These are phyloP conservation scores for Artemisiospiza belli DNA, from an alignment of 2,113 vertebrate species.

Conservation along the genomic window DNA sequence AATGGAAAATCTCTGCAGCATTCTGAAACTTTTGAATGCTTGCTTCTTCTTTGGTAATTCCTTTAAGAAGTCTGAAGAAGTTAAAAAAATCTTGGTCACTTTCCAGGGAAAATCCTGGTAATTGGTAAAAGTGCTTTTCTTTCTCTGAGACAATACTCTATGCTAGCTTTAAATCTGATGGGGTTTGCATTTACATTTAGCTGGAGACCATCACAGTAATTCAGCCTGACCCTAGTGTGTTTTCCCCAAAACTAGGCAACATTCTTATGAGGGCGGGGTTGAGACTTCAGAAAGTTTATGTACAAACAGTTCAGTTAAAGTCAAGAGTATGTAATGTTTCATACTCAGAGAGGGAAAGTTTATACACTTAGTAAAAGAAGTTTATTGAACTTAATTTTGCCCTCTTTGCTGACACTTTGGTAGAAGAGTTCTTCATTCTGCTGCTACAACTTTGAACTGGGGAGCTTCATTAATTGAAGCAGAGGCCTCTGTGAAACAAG, in stretches of 20 bases:
- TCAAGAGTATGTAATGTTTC: not conserved
- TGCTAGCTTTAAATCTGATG: not conserved
- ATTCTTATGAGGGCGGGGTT: not conserved
- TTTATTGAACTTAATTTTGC: not conserved
- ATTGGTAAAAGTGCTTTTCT: not conserved
- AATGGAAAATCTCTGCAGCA: not conserved
- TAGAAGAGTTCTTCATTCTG: not conserved
- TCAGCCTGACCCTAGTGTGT: not conserved
- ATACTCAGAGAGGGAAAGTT: not conserved
- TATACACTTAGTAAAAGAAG: not conserved
- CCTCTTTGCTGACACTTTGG: not conserved
- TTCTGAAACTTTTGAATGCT: not conserved
- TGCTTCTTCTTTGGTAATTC: not conserved
- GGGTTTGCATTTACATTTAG: not conserved
- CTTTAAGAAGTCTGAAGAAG: not conserved
- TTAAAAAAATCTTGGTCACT: not conserved
- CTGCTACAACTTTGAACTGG: not conserved
- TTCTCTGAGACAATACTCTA: not conserved
- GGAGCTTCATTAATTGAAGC: not conserved
- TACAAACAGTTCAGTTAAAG: not conserved
- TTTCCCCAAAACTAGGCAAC: not conserved
- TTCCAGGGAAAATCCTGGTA: not conserved
- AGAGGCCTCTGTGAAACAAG: not conserved
- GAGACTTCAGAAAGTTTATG: not conserved
- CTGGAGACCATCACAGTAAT: not conserved